These are phyloP conservation scores for Melieria crassipennis DNA, from an alignment of 2,888 invertebrate species.

Conservation along the genomic window DNA sequence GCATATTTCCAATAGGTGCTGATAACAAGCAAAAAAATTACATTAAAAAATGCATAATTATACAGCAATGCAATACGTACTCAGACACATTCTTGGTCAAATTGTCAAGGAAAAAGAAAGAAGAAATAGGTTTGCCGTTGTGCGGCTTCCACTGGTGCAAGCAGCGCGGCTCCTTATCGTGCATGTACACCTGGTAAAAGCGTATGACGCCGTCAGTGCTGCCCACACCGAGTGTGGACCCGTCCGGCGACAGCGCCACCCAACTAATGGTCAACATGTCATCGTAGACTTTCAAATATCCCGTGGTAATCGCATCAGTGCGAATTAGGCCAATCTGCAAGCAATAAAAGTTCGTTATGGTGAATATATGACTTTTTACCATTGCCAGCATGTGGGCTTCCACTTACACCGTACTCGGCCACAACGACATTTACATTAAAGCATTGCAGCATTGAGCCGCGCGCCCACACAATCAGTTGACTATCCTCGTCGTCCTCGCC, in stretches of 20 bases:
- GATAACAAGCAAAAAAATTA: constrained; percentile 29
- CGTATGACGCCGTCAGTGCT: constrained; percentile 88
- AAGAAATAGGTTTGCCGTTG: constrained; percentile 84
- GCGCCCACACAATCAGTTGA: constrained; percentile 82
- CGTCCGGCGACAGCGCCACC: constrained; percentile 93
- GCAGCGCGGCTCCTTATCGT: constrained; percentile 79
- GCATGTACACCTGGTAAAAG: constrained; percentile 89
- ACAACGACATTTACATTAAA: constrained; percentile 61
- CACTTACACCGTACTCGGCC: constrained; percentile 59
- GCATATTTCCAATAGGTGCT: constrained; percentile 91
- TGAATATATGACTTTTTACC: no score
- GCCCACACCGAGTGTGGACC: constrained; percentile 91
- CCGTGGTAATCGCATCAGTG: constrained; percentile 55
- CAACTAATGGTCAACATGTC: constrained; percentile 78
- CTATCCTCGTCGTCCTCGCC: constrained; percentile 70
- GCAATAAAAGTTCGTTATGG: background rate
- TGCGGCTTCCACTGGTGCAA: constrained; percentile 95
- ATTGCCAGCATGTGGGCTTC: background rate
- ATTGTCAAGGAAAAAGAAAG: constrained; percentile 94
- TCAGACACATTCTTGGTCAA: constrained; percentile 81
- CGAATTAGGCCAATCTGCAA: constrained; percentile 57
- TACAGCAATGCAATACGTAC: constrained; percentile 67
- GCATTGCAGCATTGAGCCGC: constrained; percentile 72
- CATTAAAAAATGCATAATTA: background rate
- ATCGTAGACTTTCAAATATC: constrained; percentile 64